phyloP scores from a whole-genome alignment of 2,113 vertebrate species.

The Zingel zingel region DNA sequence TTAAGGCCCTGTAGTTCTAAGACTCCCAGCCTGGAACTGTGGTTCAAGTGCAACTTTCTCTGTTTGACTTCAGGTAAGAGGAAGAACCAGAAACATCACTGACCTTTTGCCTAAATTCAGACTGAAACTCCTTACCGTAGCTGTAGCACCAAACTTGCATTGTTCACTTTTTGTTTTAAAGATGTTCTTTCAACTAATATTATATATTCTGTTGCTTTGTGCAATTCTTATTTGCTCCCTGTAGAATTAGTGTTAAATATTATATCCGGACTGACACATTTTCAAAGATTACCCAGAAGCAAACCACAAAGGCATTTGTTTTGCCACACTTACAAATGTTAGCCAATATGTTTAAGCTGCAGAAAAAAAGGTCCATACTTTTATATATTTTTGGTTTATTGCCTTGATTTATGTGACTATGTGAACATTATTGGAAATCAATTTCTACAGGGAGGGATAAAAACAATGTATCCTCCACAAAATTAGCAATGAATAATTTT shows the following conservation, averaged over 20 bases:
- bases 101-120: not conserved
- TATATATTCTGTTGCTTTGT: not conserved
- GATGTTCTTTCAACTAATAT: not conserved
- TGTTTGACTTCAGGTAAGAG: not conserved
- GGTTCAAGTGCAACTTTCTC: not conserved
- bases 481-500: slow-evolving; percentile 67
- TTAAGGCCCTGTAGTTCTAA: not conserved
- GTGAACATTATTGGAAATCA: slow-evolving; percentile 58
- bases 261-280: no score
- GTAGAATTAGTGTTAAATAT: no score
- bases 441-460: slow-evolving; percentile 27
- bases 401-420: slow-evolving; percentile 17
- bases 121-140: not conserved
- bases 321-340: not conserved
- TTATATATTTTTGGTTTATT: slow-evolving; percentile 23
- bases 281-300: not conserved
- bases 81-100: not conserved
- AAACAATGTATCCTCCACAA: slow-evolving; percentile 47
- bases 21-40: not conserved
- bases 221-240: not conserved
- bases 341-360: not conserved
- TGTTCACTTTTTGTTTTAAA: no score
- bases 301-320: not conserved
- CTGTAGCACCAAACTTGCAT: not conserved
- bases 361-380: not conserved